phyloP scores from a whole-genome alignment of 2,113 vertebrate species.

The Coptodon bakossiorum region DNA sequence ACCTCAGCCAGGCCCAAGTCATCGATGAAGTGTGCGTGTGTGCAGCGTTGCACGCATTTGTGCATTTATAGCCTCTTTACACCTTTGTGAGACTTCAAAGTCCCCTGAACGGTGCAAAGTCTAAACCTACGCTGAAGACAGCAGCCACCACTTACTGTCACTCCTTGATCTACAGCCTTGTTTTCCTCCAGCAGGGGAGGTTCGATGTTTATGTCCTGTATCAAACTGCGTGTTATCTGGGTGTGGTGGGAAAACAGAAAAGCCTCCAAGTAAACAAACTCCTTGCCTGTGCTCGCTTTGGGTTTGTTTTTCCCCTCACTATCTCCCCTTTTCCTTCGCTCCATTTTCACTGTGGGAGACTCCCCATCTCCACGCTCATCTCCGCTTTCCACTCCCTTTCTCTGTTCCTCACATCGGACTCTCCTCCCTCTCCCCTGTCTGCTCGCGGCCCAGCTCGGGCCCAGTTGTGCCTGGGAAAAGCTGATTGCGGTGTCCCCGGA shows the following conservation, averaged over 20 bases:
- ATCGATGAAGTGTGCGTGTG: neutral
- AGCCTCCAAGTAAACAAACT: slow-evolving; percentile 38
- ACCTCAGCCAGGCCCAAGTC: neutral
- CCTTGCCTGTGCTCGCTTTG: neutral
- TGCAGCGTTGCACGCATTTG: neutral
- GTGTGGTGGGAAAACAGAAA: slow-evolving; percentile 43
- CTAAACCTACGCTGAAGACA: neutral
- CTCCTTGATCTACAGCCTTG: neutral
- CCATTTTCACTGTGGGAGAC: neutral
- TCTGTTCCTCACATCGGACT: neutral
- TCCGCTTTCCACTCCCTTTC: neutral
- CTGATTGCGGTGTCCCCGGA: slow-evolving; percentile 54
- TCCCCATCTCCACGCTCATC: neutral
- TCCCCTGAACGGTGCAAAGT: neutral
- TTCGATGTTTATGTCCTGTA: slow-evolving; percentile 8
- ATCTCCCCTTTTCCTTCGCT: neutral
- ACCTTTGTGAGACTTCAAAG: neutral
- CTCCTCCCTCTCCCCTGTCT: neutral
- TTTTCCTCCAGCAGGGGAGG: neutral
- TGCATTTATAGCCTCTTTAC: slow-evolving; percentile 2
- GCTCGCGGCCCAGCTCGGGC: slow-evolving; percentile 14
- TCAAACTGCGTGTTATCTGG: slow-evolving; percentile 50
- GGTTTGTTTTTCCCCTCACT: neutral
- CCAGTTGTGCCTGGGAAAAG: slow-evolving; percentile 62
- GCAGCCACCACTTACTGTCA: neutral